Evolutionary conservation across 2,888 invertebrate genomes (phyloP).

Genomic region (Hartigia nigra): DNA sequence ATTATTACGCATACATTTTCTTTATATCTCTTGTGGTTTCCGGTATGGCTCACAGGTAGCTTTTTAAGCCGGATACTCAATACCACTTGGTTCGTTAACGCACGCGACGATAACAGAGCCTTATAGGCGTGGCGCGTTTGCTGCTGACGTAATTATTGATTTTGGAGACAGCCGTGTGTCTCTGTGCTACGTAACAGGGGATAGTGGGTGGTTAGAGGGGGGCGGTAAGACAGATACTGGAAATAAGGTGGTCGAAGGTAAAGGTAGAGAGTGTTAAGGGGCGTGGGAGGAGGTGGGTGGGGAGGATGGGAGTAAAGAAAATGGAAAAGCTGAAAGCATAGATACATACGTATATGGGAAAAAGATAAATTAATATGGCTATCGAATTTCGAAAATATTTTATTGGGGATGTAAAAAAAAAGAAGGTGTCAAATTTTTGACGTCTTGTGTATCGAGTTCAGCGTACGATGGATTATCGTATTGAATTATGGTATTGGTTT

Average conservation of each 20-base stretch:
- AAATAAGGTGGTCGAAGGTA: neutral
- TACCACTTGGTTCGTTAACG: neutral
- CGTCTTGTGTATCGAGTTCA: slow-evolving; percentile 24
- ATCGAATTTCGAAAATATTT: neutral
- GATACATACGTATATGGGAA: neutral
- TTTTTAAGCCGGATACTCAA: neutral
- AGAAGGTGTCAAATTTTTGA: slow-evolving; percentile 15
- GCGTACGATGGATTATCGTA: neutral
- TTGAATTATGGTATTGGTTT: neutral
- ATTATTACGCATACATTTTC: neutral
- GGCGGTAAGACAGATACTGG: neutral
- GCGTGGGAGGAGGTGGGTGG: too few relatives aligned
- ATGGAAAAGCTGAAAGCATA: neutral
- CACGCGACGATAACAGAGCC: neutral
- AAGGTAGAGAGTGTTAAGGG: neutral
- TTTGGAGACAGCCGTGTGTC: neutral
- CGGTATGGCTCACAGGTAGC: neutral
- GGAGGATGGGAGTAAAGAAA: accelerated
- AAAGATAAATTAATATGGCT: neutral
- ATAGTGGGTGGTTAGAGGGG: neutral
- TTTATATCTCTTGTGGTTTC: neutral
- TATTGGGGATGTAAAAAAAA: neutral
- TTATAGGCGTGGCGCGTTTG: neutral
- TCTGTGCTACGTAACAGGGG: neutral
- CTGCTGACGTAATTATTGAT: neutral